phyloP scores from a whole-genome alignment of 1,140 invertebrate genomes.

The Diachasmimorpha longicaudata region DNA sequence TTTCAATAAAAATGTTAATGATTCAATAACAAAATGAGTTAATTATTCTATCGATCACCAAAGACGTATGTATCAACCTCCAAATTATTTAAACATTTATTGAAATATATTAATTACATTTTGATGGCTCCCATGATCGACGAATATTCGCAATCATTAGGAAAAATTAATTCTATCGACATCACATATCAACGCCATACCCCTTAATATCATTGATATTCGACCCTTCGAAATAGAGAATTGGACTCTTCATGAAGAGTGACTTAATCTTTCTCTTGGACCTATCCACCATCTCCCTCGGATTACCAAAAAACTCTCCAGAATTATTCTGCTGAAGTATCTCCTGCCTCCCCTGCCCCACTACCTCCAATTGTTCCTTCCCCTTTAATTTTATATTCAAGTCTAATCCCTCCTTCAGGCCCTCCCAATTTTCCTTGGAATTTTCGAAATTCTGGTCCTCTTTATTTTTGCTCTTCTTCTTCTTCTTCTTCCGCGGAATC shows the following conservation, averaged over 20 bases:
- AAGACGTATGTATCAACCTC: neutral
- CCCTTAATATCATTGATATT: slow-evolving; percentile 54
- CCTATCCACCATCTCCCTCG: slow-evolving; percentile 23
- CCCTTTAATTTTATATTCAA: neutral
- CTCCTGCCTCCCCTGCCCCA: neutral
- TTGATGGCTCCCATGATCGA: neutral
- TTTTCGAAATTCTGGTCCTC: slow-evolving; percentile 9
- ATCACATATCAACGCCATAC: slow-evolving; percentile 39
- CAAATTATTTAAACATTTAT: neutral
- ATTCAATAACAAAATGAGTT: too few relatives aligned
- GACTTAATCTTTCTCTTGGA: slow-evolving; percentile 43
- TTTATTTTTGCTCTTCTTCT: neutral
- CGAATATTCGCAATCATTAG: neutral
- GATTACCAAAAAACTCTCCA: neutral
- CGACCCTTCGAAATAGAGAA: slow-evolving; percentile 48
- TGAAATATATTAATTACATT: neutral
- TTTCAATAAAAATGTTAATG: neutral
- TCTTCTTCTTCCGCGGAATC: slow-evolving; percentile 33
- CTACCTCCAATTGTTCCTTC: neutral
- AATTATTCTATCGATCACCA: too few relatives aligned
- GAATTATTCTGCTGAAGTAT: neutral
- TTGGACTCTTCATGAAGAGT: slow-evolving; percentile 43
- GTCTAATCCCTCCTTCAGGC: slow-evolving; percentile 28
- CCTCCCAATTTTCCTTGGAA: neutral
- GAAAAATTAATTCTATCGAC: too few relatives aligned